Base-by-base conservation (phyloP, 2,888 invertebrate species). In the Odontothrips loti region DNA sequence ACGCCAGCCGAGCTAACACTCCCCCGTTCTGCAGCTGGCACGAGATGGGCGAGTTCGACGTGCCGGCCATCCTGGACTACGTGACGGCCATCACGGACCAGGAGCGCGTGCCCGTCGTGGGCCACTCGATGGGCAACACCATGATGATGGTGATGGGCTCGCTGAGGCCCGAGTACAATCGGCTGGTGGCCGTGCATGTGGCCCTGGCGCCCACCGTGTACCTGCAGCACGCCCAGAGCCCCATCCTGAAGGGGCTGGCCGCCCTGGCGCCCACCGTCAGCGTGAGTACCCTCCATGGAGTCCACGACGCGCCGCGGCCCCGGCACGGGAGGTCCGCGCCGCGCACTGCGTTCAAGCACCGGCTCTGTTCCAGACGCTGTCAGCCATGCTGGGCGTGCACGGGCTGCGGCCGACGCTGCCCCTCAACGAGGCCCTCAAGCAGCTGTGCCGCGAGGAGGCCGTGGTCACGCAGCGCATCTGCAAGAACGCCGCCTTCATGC, bases 71-170 rank as follows among this genome's bases (percentile, higher is more conserved):
- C 68, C 68, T 75, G 68, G 68, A 75, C 27, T 75, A 75, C 68
- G 68, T 75, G 68, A 75, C 68, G 23, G 23, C 68, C 11, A 27
- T 12, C 68, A 75, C 68, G 68, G 68, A 75, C 23, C 68, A 75
- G 68, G 68, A 23, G 68, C 68, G 27, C 23, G 68, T 75, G 23
- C 68, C 68, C 68, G 68, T 75, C 23, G 68, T 75, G 8, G 68
- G 68, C 68, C 68, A 75, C 68, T 75, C 68, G 68, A 75, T 75
- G 68, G 68, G 68, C 27, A 75, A 75, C 68, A 75, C 68, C 68
- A 75, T 75, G 68, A 75, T 75, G 68, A 75, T 75, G 68, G 68
- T 75, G 6, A 75, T 75, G 68, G 68, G 68, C 23, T 23, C 68
- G 27, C 68, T 75, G 27, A 23, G 68, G 27, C 68, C 68, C 68